A percentile compares a stretch with the other conserved stretches of the same genome.
These are phyloP conservation scores for Upupa epops DNA, from an alignment of 2,113 vertebrate genomes.

Conservation along the genomic window DNA sequence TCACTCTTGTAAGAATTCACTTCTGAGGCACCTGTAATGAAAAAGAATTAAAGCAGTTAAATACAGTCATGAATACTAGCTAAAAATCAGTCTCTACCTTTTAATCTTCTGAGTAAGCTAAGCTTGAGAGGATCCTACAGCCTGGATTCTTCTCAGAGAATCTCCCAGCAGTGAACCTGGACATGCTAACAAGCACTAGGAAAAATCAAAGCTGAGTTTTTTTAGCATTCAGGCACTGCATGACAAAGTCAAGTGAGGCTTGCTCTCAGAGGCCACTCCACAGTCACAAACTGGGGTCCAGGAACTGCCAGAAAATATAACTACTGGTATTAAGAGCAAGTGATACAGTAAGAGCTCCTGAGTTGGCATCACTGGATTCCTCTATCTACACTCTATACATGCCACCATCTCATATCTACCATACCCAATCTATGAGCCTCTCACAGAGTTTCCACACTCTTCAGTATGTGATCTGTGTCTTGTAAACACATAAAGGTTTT, in stretches of 20 bases:
- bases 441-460: background rate
- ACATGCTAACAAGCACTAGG: background rate
- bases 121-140: background rate
- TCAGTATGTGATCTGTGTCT: background rate
- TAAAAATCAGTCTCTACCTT: background rate
- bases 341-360: background rate
- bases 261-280: background rate
- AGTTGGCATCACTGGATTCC: background rate
- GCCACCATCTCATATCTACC: background rate
- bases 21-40: slow-evolving; percentile 49
- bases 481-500: background rate
- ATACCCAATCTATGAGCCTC: background rate
- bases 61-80: background rate
- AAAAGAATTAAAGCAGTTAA: slow-evolving; percentile 24
- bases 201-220: background rate
- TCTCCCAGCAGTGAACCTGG: background rate
- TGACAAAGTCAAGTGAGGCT: background rate
- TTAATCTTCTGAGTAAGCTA: background rate
- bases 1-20: background rate
- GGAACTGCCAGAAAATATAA: background rate
- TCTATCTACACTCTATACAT: background rate
- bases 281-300: background rate
- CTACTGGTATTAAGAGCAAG: background rate
- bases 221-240: background rate
- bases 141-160: background rate